Evolutionary conservation across 2,797 vertebrate genomes (phyloP).

Genomic region (Anguilla obscura): DNA sequence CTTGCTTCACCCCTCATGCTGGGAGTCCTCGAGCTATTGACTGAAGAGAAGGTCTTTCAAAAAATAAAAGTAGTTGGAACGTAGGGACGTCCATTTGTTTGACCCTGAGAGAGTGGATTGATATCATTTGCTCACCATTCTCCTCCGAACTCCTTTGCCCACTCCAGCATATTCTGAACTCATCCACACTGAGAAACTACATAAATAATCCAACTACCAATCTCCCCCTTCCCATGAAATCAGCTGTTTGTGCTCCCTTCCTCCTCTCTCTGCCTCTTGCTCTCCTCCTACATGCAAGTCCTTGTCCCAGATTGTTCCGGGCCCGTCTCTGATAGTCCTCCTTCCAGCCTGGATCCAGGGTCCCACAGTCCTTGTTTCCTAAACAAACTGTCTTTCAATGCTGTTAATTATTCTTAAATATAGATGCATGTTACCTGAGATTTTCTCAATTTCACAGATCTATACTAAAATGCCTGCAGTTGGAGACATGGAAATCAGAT

Average conservation of each 20-base stretch:
- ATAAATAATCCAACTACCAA: background rate
- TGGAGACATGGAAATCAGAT: background rate
- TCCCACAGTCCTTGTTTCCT: background rate
- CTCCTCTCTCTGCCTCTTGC: background rate
- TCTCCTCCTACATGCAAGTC: background rate
- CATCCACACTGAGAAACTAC: background rate
- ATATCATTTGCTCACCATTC: background rate
- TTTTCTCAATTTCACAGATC: background rate
- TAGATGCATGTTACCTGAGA: background rate
- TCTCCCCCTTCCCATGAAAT: background rate
- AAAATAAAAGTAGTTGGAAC: background rate
- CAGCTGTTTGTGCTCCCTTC: background rate
- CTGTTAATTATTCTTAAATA: background rate
- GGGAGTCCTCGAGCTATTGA: background rate
- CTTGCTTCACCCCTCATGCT: background rate
- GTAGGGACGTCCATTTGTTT: background rate
- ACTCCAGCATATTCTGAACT: background rate
- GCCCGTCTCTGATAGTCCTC: background rate
- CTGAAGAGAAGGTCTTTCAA: background rate
- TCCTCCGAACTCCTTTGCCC: background rate
- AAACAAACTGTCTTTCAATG: background rate
- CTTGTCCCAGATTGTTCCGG: background rate
- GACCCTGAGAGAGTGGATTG: background rate
- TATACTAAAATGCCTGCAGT: background rate
- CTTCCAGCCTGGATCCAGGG: background rate